A percentile compares a stretch with the other conserved stretches of the same genome.
phyloP scores from a whole-genome alignment of 1,140 invertebrate species.

The Chymomyza costata region DNA sequence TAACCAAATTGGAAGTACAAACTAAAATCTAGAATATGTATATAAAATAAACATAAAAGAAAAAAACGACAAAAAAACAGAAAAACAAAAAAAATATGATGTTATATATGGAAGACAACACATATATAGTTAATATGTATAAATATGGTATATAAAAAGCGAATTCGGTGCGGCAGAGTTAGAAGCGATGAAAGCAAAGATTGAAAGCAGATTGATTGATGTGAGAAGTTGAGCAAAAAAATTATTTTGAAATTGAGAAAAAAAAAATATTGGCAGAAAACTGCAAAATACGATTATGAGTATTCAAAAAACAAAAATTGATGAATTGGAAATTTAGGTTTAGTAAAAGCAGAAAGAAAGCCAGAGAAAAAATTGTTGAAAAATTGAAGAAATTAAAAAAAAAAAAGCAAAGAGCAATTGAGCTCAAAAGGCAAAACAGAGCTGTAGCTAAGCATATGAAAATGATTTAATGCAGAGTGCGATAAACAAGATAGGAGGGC shows the following conservation, averaged over 20 bases:
- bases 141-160: too few relatives aligned
- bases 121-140: slow-evolving; percentile 7
- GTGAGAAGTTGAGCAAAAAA: not conserved
- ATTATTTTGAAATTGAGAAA: not conserved
- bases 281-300: slow-evolving; percentile 1
- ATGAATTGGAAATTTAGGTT: not conserved
- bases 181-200: slow-evolving; percentile 26
- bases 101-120: not conserved
- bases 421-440: slow-evolving; percentile 33
- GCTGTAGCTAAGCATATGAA: not conserved
- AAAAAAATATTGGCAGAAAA: not conserved
- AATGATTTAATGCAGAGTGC: too few relatives aligned
- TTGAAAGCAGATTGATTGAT: slow-evolving; percentile 31
- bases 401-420: slow-evolving; percentile 23
- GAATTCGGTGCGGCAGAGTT: slow-evolving; percentile 31
- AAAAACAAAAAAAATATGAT: slow-evolving; percentile 10
- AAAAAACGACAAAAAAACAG: slow-evolving; percentile 12
- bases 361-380: not conserved
- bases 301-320: too few relatives aligned
- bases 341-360: not conserved
- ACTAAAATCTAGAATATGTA: slow-evolving; percentile 71
- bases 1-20: slow-evolving; percentile 73
- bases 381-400: slow-evolving; percentile 4
- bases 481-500: too few relatives aligned
- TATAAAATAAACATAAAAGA: slow-evolving; percentile 37